phyloP scores from a whole-genome alignment of 2,797 vertebrate genomes.

The Diplodus sargus region DNA sequence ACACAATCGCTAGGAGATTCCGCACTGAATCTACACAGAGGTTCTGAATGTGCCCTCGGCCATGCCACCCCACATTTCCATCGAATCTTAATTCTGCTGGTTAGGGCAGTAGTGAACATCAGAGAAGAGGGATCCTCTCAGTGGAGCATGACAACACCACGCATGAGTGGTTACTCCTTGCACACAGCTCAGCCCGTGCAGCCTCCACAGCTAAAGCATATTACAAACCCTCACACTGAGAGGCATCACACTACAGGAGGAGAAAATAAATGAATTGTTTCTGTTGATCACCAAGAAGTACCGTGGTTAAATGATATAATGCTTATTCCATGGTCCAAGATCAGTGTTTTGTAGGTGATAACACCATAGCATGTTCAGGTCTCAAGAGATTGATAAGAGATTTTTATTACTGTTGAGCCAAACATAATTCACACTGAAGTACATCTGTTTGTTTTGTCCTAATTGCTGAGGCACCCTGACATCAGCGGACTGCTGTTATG shows the following conservation, averaged over 20 bases:
- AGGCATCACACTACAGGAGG: not conserved
- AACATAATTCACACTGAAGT: too few species aligned
- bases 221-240: conserved; percentile 6
- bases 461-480: too few species aligned
- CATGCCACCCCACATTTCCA: conserved; percentile 79
- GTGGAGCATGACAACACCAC: conserved; percentile 47
- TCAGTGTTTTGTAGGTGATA: too few species aligned
- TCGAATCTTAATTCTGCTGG: conserved; percentile 68
- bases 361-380: too few species aligned
- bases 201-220: conserved; percentile 16
- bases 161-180: conserved; percentile 33
- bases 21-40: conserved; percentile 67
- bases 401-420: too few species aligned
- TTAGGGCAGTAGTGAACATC: conserved; percentile 35
- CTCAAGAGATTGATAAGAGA: too few species aligned
- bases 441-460: too few species aligned
- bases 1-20: conserved; percentile 72
- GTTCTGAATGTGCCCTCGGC: conserved; percentile 68
- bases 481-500: too few species aligned
- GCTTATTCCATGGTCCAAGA: too few species aligned
- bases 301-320: not conserved
- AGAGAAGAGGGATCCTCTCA: conserved; percentile 50
- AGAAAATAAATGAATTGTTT: not conserved
- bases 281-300: not conserved
- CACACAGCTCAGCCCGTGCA: conserved; percentile 18